A percentile compares a stretch with the other conserved stretches of the same genome.
Conservation (phyloP, 2,888 invertebrate genomes). For the Dichetophora obliterata region DNA sequence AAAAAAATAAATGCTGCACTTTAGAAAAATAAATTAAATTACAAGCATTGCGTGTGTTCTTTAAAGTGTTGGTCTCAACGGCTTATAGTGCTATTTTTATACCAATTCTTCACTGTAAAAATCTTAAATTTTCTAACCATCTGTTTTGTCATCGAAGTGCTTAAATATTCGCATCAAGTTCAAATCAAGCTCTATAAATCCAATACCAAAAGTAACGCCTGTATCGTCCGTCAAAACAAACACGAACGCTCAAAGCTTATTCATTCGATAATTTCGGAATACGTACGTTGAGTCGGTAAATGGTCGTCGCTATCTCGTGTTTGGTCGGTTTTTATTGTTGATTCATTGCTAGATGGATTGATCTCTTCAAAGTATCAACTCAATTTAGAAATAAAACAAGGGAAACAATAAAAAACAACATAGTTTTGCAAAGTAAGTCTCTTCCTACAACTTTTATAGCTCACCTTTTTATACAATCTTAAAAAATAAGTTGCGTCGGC, state of each 20-base stretch:
- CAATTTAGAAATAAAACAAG: slow-evolving; percentile 10
- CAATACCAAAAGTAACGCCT: neutral
- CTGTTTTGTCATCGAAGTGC: slow-evolving; percentile 24
- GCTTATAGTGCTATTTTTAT: neutral
- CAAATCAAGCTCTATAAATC: neutral
- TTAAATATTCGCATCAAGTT: slow-evolving; percentile 22
- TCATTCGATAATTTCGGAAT: slow-evolving; percentile 6
- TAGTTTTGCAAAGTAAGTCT: slow-evolving; percentile 26
- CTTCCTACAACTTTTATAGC: slow-evolving; percentile 30
- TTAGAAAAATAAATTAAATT: too few species aligned
- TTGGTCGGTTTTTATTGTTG: slow-evolving; percentile 2
- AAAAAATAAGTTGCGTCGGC: slow-evolving; percentile 29
- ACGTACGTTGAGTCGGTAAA: too few species aligned
- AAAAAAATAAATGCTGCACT: neutral
- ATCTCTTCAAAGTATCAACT: too few species aligned
- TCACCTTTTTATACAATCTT: slow-evolving; percentile 33
- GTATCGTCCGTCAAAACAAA: slow-evolving; percentile 29
- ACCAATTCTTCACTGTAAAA: slow-evolving; percentile 19
- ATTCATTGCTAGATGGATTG: slow-evolving; percentile 6
- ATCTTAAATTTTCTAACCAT: slow-evolving; percentile 35
- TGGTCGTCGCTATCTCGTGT: neutral
- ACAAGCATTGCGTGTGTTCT: neutral
- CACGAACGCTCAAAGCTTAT: slow-evolving; percentile 17
- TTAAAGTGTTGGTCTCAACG: neutral
- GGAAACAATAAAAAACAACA: neutral